phyloP scores from a whole-genome alignment of 2,888 invertebrate genomes.

The Orthonevra nobilis region DNA sequence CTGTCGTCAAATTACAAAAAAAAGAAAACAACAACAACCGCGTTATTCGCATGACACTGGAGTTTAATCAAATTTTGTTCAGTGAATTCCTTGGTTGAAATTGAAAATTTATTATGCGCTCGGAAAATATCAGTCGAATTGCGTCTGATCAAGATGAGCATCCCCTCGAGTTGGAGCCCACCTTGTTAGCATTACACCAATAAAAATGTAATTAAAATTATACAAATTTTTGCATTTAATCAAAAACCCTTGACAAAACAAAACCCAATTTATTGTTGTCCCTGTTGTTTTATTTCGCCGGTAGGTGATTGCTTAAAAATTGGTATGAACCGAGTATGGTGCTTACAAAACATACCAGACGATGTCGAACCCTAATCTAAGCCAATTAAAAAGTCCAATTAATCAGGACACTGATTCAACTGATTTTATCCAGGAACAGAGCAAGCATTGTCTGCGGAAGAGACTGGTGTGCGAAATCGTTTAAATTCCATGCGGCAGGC shows the following conservation, averaged over 20 bases:
- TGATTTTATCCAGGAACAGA: too few relatives aligned
- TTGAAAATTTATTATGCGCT: conserved; percentile 22
- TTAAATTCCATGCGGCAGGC: too few relatives aligned
- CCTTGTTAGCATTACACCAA: conserved; percentile 13
- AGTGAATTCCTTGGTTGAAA: conserved; percentile 5
- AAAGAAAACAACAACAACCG: too few relatives aligned
- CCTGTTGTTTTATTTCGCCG: too few relatives aligned
- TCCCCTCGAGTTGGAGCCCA: not conserved
- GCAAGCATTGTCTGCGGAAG: too few relatives aligned
- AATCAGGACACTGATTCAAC: conserved; percentile 8
- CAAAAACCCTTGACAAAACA: not conserved
- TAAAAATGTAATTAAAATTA: conserved; percentile 28
- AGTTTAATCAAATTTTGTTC: conserved; percentile 16
- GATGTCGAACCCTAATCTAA: not conserved
- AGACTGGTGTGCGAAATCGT: too few relatives aligned
- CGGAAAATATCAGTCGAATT: conserved; percentile 4
- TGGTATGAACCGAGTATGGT: too few relatives aligned
- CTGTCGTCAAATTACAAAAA: conserved; percentile 11
- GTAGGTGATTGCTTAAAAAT: too few relatives aligned
- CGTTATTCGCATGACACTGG: conserved; percentile 18
- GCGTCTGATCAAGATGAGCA: not conserved
- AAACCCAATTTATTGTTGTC: not conserved
- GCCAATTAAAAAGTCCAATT: conserved; percentile 21
- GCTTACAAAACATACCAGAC: too few relatives aligned
- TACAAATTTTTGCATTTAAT: conserved; percentile 12